Evolutionary conservation across 1,140 invertebrate species (phyloP), one percentile per base, ranked within the genome.

Genomic region (Lepidotrigona ventralis): DNA sequence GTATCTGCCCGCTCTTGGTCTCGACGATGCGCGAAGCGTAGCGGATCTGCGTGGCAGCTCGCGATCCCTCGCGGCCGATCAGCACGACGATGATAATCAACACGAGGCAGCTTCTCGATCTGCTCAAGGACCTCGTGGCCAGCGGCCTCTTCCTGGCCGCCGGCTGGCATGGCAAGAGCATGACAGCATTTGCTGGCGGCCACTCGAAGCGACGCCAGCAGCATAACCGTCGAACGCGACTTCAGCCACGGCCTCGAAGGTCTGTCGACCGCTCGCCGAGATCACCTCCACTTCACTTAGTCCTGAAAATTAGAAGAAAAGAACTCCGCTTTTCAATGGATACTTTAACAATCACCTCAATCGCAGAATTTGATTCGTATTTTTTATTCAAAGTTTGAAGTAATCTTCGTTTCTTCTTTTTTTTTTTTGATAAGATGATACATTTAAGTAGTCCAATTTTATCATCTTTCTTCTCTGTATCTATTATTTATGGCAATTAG

Each of bases 1-100:
- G 93, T 60, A 96, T 95, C 72, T 95, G 94, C 72, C 96, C 96
- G 86, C 95, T 95, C 85, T 95, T 95, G 46, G 95, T 96, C 75
- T 94, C 94, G 73, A 96, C 94, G 66, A 95, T 95, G 79, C 95
- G 92, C 74, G 95, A 95, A 68, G 95, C 95, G 90, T 94, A 95
- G 39, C 94, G 91, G 1, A 93, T 92, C 78, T 89, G 89, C 39
- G 91, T 83, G 68, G 79, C 88, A 79, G 83, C 87, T 85, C 77
- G 90, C 85, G 79, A 86, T 83, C 54, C 78, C 12, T 66, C 74
- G 75, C 72, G 70, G n/a, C 77, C 83, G 79, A 85, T 81, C 72
- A 90, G 74, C 60, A 89, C 85, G 54, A 89, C 60, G 53, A 91
- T 33, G 81, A 88, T 78, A 68, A 93, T 89, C 75, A 91, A 63